A percentile compares a stretch with the other conserved stretches of the same genome.
Conservation (phyloP, 2,888 invertebrate species). For the Conomelus anceps region DNA sequence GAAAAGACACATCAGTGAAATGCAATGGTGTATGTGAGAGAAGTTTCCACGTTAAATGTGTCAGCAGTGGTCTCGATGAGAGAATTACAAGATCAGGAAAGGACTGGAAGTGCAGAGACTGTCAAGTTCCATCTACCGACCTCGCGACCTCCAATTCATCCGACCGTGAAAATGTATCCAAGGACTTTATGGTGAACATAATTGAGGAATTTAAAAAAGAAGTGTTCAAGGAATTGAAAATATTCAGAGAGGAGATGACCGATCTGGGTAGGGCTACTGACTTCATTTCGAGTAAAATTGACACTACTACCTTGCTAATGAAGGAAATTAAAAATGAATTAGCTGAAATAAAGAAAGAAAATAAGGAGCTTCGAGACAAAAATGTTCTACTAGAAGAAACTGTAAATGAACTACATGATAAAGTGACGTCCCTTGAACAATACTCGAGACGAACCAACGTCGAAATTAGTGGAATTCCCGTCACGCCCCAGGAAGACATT, state of each 20-base stretch:
- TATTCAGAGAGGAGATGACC: not conserved
- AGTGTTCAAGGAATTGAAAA: constrained; percentile 3
- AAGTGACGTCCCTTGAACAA: constrained; percentile 3
- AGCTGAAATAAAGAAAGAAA: not conserved
- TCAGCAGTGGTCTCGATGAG: too few relatives aligned
- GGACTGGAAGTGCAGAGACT: too few relatives aligned
- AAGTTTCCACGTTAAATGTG: too few relatives aligned
- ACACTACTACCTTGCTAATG: not conserved
- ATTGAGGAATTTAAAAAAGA: constrained; percentile 2
- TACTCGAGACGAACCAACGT: constrained; percentile 1
- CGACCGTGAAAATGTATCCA: too few relatives aligned
- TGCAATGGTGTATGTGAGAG: too few relatives aligned
- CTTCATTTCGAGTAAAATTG: not conserved
- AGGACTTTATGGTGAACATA: not conserved
- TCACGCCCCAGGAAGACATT: not conserved
- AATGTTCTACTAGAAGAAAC: not conserved
- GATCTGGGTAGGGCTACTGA: not conserved
- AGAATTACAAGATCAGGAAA: too few relatives aligned
- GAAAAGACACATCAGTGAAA: too few relatives aligned
- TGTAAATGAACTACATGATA: constrained; percentile 1
- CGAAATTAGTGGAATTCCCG: constrained; percentile 10
- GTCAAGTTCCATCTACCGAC: too few relatives aligned
- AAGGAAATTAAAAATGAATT: constrained; percentile 1
- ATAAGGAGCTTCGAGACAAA: not conserved
- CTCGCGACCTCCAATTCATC: too few relatives aligned